Evolutionary conservation across 2,797 vertebrate genomes (phyloP), one percentile per base, ranked within the genome.

Genomic region (Triplophysa yarkandensis): DNA sequence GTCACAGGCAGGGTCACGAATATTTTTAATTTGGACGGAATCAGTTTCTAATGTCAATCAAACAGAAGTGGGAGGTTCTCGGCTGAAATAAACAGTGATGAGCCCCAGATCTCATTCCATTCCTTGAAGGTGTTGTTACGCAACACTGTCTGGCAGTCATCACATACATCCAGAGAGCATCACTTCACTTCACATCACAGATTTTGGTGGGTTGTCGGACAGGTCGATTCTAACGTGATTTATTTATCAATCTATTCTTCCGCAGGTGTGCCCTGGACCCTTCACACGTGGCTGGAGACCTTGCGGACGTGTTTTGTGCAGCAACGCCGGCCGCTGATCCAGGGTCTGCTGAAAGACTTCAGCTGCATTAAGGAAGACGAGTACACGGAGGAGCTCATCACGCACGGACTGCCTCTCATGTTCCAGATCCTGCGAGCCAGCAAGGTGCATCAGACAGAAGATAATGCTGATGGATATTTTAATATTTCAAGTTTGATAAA

Each of bases 281-380:
- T 94, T 83, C 92, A 94, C 86, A 92, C 91, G 63, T 94, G 93
- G 93, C 86, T 93, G 71, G 91, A 92, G 86, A 91, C 92, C 76
- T 89, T 94, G 84, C 87, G 90, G 9, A 92, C 91, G 74, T 89
- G 91, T 55, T 55, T 55, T 6, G 52, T 17, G 25, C 52, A 16
- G 25, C 52, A 55, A 14, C 52, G 52, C 1, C 52, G 52, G 14
- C 52, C 52, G 6, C 87, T 93, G 55, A 92, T 93, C 85, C 92
- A 93, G 83, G 89, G 90, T 17, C 89, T 94, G 76, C 90, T 94
- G 58, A 92, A 93, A 77, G 93, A 94, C 86, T 94, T 94, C 86
- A 86, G 87, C 86, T 89, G 90, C 86, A 92, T 93, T 82, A 89
- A 92, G 83, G 91, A 92, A 78, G 93, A 93, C 0, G 90, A 92